Conservation (phyloP, 2,113 vertebrate genomes). For the Chaetodon auriga region DNA sequence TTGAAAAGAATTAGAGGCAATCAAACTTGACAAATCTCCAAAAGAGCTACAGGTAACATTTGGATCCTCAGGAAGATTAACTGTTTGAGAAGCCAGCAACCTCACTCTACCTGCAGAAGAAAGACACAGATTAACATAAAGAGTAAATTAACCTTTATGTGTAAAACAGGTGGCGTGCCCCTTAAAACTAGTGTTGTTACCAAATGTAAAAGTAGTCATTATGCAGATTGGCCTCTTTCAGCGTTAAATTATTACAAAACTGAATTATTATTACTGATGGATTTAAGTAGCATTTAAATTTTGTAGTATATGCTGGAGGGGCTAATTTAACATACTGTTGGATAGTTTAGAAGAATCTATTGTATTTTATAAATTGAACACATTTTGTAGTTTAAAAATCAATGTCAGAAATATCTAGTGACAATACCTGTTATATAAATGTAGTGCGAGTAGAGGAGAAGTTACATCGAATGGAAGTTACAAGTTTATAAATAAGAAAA, state of each 20-base stretch:
- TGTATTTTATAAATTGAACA: too few species aligned
- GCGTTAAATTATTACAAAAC: not conserved
- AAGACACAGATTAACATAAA: too few species aligned
- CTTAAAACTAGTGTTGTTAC: not conserved
- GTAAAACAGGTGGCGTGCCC: not conserved
- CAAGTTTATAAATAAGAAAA: not conserved
- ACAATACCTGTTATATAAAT: not conserved
- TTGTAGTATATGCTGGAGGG: not conserved
- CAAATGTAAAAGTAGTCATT: not conserved
- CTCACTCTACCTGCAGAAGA: too few species aligned
- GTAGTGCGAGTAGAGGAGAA: not conserved
- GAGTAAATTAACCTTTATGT: not conserved
- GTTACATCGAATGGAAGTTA: not conserved
- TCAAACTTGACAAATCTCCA: too few species aligned
- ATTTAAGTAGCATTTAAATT: not conserved
- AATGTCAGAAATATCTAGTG: not conserved
- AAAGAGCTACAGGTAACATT: too few species aligned
- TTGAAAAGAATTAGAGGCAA: too few species aligned
- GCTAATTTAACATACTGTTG: not conserved
- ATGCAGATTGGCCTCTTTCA: not conserved
- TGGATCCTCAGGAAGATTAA: too few species aligned
- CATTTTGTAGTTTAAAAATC: not conserved
- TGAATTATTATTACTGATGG: not conserved
- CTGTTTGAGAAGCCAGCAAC: too few species aligned
- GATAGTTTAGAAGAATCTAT: not conserved